Percentiles rank a stretch among this genome's conserved stretches.
phyloP scores from a whole-genome alignment of 2,797 vertebrate species.

The Chrosomus eos region DNA sequence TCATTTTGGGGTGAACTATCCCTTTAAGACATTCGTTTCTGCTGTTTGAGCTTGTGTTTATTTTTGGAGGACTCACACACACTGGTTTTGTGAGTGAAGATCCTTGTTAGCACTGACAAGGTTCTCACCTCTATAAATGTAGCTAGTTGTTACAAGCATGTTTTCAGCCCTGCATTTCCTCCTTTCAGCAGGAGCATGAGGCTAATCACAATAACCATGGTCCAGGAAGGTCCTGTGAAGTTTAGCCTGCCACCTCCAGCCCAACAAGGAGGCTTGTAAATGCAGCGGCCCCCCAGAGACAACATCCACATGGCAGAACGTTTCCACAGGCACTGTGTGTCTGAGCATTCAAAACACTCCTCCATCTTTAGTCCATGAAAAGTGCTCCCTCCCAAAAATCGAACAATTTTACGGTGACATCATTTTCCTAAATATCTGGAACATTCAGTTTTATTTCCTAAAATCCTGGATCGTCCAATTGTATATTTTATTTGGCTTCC shows the following conservation, averaged over 20 bases:
- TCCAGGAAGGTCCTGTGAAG: conserved; percentile 68
- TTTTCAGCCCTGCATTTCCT: conserved; percentile 66
- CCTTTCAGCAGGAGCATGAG: conserved; percentile 49
- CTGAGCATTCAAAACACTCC: conserved; percentile 11
- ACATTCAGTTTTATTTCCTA: conserved; percentile 75
- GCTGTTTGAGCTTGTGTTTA: conserved; percentile 20
- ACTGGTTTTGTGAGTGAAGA: conserved; percentile 56
- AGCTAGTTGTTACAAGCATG: conserved; percentile 62
- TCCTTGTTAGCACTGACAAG: conserved; percentile 62
- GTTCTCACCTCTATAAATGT: conserved; percentile 63
- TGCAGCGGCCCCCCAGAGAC: conserved; percentile 53
- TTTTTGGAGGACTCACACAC: conserved; percentile 27
- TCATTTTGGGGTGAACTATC: too few relatives aligned
- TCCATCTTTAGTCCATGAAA: conserved; percentile 56
- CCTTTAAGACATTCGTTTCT: conserved; percentile 47
- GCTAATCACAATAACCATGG: conserved; percentile 72
- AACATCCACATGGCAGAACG: conserved; percentile 56
- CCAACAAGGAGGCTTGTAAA: conserved; percentile 65
- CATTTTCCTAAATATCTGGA: conserved; percentile 94
- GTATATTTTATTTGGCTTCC: conserved; percentile 99
- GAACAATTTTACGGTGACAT: conserved; percentile 85
- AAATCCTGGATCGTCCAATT: conserved; percentile 84
- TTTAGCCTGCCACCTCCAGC: conserved; percentile 59
- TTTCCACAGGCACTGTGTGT: conserved; percentile 63
- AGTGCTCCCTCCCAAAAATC: conserved; percentile 70